These are phyloP conservation scores for Epizoanthus scotinus DNA, from an alignment of 92 coral and sea anemone species.

Conservation along the genomic window DNA sequence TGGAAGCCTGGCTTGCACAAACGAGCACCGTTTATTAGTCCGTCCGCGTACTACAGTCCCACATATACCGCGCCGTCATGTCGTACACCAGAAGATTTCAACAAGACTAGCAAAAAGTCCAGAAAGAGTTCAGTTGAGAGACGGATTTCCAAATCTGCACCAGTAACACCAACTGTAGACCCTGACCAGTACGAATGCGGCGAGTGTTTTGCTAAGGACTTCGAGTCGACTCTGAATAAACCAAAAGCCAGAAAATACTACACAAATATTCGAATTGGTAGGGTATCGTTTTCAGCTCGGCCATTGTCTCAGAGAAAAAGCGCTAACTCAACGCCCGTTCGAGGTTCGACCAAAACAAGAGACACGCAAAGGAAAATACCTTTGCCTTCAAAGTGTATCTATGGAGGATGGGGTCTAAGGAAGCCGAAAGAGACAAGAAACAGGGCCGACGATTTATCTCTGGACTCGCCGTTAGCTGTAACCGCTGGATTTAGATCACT, in stretches of 20 bases:
- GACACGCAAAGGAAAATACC: conserved; percentile 38
- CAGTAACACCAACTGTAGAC: conserved; percentile 35
- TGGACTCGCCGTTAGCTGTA: conserved; percentile 39
- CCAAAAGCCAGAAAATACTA: conserved; percentile 44
- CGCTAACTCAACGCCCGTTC: not conserved
- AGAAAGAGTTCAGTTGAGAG: conserved; percentile 14
- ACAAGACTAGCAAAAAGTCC: not conserved
- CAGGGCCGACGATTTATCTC: conserved; percentile 16
- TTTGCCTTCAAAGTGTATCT: conserved; percentile 48
- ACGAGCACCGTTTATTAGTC: conserved; percentile 48
- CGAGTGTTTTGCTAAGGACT: conserved; percentile 53
- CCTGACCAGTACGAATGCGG: conserved; percentile 52
- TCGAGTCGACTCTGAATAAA: conserved; percentile 19
- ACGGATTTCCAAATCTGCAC: conserved; percentile 62
- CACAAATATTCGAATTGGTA: conserved; percentile 66
- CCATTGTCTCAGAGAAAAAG: conserved; percentile 43
- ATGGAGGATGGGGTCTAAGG: conserved; percentile 77
- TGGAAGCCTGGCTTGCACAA: not conserved
- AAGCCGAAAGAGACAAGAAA: conserved; percentile 18
- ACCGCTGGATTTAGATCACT: conserved; percentile 64
- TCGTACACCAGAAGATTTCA: not conserved
- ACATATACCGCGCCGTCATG: conserved; percentile 44
- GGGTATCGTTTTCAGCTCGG: conserved; percentile 68
- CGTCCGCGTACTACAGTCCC: conserved; percentile 43
- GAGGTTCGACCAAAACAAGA: not conserved